Percentiles rank a stretch among this genome's conserved stretches.
Evolutionary conservation across 2,113 vertebrate species (phyloP).

Genomic region (Mesitornis unicolor): DNA sequence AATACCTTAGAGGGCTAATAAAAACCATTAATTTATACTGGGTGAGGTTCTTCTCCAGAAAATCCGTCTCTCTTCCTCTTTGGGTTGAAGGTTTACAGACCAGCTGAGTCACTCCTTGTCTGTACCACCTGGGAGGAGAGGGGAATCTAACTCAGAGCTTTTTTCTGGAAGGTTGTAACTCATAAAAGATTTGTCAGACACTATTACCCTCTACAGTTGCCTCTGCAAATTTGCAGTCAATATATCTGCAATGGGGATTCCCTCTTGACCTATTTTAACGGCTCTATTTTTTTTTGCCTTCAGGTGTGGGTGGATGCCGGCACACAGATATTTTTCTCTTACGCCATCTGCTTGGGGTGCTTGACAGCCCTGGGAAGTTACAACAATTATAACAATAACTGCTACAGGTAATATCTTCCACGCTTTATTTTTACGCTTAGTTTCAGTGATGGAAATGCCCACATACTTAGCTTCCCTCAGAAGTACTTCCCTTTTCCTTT

Average conservation of each 20-base stretch:
- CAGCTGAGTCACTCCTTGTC: neutral
- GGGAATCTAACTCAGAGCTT: neutral
- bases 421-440: fast-evolving
- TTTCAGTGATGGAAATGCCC: neutral
- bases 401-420: conserved; percentile 85
- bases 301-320: conserved; percentile 99
- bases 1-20: neutral
- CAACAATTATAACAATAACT: conserved; percentile 97
- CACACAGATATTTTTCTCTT: conserved; percentile 98
- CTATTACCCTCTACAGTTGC: too few relatives aligned
- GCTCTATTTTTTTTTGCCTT: neutral
- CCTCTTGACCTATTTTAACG: neutral
- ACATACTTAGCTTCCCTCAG: neutral
- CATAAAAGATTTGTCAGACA: neutral
- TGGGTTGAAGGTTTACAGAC: neutral
- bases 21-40: neutral
- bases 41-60: neutral
- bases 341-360: conserved; percentile 96
- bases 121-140: neutral
- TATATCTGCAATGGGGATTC: neutral
- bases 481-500: neutral
- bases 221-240: fast-evolving
- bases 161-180: neutral
- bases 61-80: neutral
- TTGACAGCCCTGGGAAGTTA: conserved; percentile 96